A percentile compares a stretch with the other conserved stretches of the same genome.
phyloP scores from a whole-genome alignment of 2,797 vertebrate genomes.

The Sciurus vulgaris region DNA sequence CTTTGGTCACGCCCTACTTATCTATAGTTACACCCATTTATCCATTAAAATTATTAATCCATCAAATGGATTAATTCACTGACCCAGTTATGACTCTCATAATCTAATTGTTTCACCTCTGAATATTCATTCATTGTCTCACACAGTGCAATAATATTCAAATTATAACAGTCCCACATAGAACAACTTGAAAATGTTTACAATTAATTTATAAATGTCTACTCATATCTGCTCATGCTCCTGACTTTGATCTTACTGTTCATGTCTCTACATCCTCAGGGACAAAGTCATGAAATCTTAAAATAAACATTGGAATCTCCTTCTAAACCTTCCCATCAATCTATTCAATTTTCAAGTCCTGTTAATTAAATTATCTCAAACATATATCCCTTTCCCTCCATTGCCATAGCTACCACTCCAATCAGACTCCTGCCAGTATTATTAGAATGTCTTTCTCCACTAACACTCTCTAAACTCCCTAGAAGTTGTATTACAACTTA shows the following conservation, averaged over 20 bases:
- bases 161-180: background rate
- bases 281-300: constrained; percentile 8
- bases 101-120: no score
- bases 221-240: background rate
- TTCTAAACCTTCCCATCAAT: background rate
- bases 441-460: background rate
- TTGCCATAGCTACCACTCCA: background rate
- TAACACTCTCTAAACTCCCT: background rate
- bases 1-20: no score
- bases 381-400: background rate
- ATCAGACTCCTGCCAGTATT: background rate
- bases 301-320: background rate
- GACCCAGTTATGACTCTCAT: no score
- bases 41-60: no score
- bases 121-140: no score
- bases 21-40: no score
- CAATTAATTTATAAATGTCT: background rate
- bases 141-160: no score
- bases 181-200: background rate
- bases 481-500: background rate
- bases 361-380: background rate
- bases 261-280: background rate
- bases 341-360: background rate
- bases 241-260: background rate
- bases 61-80: no score